Percentiles rank a stretch among this genome's conserved stretches.
Conservation (phyloP, 2,888 invertebrate species). For the Dilophus febrilis region DNA sequence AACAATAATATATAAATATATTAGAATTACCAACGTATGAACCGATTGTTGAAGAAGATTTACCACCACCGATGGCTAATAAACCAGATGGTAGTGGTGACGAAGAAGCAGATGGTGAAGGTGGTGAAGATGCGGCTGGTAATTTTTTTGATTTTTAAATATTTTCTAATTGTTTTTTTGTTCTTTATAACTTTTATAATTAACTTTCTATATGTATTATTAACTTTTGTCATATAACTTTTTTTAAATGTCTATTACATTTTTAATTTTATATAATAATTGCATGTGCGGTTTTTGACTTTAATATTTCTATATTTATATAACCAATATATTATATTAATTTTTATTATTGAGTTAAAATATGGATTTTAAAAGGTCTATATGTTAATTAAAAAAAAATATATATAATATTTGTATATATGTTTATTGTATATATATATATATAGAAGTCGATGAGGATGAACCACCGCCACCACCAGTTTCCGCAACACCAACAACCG, state of each 20-base stretch:
- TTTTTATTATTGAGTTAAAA: not conserved
- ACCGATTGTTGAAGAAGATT: slow-evolving; percentile 5
- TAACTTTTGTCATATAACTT: too few relatives aligned
- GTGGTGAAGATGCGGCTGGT: slow-evolving; percentile 13
- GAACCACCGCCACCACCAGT: slow-evolving; percentile 18
- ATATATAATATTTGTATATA: not conserved
- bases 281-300: too few relatives aligned
- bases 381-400: not conserved
- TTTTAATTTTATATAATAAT: too few relatives aligned
- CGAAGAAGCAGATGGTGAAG: slow-evolving; percentile 15
- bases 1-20: not conserved
- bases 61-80: slow-evolving; percentile 2
- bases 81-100: slow-evolving; percentile 7
- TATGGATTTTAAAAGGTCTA: not conserved
- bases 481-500: slow-evolving; percentile 19
- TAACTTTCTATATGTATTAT: too few relatives aligned
- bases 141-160: slow-evolving; percentile 17
- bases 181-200: too few relatives aligned
- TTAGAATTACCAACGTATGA: not conserved
- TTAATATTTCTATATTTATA: too few relatives aligned
- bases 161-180: too few relatives aligned
- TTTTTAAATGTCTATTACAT: too few relatives aligned
- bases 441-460: slow-evolving; percentile 15
- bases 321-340: too few relatives aligned
- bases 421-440: slow-evolving; percentile 5